Evolutionary conservation across 2,797 vertebrate species (phyloP), one percentile per base, ranked within the genome.

Genomic region (Ficedula albicollis): DNA sequence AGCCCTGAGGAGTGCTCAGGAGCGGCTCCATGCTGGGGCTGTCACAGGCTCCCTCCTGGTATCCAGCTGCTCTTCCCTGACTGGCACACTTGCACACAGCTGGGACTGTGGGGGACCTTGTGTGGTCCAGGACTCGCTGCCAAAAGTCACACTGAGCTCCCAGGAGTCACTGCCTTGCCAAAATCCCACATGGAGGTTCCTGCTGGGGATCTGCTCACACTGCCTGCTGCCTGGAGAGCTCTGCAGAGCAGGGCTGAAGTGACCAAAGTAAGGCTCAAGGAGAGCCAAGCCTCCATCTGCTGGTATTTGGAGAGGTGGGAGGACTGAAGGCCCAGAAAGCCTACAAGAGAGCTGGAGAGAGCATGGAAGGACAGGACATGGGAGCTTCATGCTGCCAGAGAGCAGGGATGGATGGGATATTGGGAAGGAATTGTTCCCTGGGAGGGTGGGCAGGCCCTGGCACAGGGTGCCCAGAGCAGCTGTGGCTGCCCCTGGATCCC

Each of bases 371-470:
- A 58, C 23, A 16, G n/a, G 55, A 58, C 55, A 25, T 36, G 10
- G 55, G 22, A 34, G 18, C 32, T 55, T 56, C 30, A 30, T 23
- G 19, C 26, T 70, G 74, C 15, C 43, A 56, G 49, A 36, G 18
- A 32, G 36, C 18, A 63, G 27, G 32, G 32, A 2, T 38, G 2
- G 58, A 10, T 38, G 43, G 6, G 13, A 27, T 56, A 14, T 13
- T 43, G 36, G 36, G 11, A 22, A 64, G 58, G 27, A 79, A 48
- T 56, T 9, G 3, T 46, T 56, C 18, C 49, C 41, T 63, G 14
- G 0, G 17, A 87, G 25, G 21, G 6, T 30, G 27, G 23, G 2
- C 0, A 69, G 36, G 23, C 48, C 18, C 13, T 62, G 56, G 48
- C 21, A 52, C 34, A 74, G 46, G 30, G 6, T 74, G n/a, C 15